Evolutionary conservation across 2,888 invertebrate genomes (phyloP), one percentile per base, ranked within the genome.

Genomic region (Acheta domesticus): DNA sequence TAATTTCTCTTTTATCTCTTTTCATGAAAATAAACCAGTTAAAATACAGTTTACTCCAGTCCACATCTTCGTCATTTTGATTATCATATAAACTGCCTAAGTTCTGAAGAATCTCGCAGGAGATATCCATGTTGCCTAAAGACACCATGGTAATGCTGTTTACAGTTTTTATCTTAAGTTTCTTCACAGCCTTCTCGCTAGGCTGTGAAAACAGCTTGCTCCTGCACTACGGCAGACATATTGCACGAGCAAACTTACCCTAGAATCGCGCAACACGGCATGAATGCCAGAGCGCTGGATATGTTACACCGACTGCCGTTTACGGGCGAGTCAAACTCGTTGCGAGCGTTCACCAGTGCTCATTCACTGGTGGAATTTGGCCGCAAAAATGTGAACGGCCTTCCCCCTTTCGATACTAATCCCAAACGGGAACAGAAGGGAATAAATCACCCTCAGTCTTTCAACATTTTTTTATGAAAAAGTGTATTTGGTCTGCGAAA

Each of bases 31-130:
- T 62, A 62, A n/a, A 19, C 62, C 62, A 14, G 16, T 16, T 62
- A 62, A 62, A 62, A 62, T 62, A 62, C n/a, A 36, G 14, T 62
- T 62, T 62, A 62, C 62, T 62, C n/a, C 62, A 62, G 62, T 62
- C 62, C 62, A 62, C 14, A 62, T 62, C 62, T 62, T 62, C 62
- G 16, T 62, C 16, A 5, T 62, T 19, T 62, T 62, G 62, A 62
- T 62, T 62, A 62, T 62, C 62, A 19, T 62, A n/a, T 62, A 62
- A 62, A 19, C n/a, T n/a, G 14, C 62, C n/a, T 62, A 62, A 12
- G 62, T 62, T 62, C 14, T 19, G 62, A 14, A 62, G n/a, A 19
- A 62, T 16, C n/a, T 62, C 62, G n/a, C 4, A 62, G n/a, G 62
- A 62, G 62, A 19, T n/a, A 19, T 14, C 3, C n/a, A 62, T 62